Percentiles rank a stretch among this genome's conserved stretches.
Conservation (phyloP, 1,140 invertebrate genomes). For the Popillia japonica region DNA sequence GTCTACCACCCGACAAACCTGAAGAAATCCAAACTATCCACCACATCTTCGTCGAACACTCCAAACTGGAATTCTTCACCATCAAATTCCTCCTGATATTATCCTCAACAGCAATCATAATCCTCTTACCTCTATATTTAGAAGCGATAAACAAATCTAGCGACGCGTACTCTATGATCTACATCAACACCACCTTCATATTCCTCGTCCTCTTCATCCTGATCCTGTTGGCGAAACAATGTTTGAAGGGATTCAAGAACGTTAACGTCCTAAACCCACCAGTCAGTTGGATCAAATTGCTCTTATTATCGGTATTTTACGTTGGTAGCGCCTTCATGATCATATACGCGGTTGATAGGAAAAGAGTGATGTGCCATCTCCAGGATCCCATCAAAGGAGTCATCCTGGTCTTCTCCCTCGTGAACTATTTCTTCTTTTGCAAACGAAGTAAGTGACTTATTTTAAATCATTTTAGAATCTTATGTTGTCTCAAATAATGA, state of each 20-base stretch:
- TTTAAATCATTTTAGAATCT: background rate
- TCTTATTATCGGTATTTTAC: conserved; percentile 50
- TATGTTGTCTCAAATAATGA: conserved; percentile 48
- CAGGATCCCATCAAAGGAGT: conserved; percentile 70
- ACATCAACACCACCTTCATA: conserved; percentile 48
- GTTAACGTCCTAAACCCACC: conserved; percentile 49
- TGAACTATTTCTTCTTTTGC: conserved; percentile 70
- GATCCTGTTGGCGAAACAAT: conserved; percentile 46
- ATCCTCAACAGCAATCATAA: conserved; percentile 49
- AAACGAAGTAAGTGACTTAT: conserved; percentile 64
- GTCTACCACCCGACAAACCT: conserved; percentile 44
- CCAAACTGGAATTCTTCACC: conserved; percentile 53
- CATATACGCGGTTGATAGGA: conserved; percentile 54
- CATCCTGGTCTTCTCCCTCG: conserved; percentile 65
- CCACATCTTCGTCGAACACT: conserved; percentile 45
- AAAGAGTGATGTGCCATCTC: conserved; percentile 67
- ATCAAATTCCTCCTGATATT: conserved; percentile 51
- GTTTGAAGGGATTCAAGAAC: conserved; percentile 49
- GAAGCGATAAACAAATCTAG: conserved; percentile 51
- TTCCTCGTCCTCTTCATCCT: conserved; percentile 44
- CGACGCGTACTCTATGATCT: conserved; percentile 53
- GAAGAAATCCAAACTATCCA: conserved; percentile 38
- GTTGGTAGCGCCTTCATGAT: conserved; percentile 49
- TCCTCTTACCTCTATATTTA: conserved; percentile 55
- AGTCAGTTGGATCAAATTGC: conserved; percentile 46